phyloP scores from a whole-genome alignment of 64 coral and sea anemone species.

The Porites australiensis region DNA sequence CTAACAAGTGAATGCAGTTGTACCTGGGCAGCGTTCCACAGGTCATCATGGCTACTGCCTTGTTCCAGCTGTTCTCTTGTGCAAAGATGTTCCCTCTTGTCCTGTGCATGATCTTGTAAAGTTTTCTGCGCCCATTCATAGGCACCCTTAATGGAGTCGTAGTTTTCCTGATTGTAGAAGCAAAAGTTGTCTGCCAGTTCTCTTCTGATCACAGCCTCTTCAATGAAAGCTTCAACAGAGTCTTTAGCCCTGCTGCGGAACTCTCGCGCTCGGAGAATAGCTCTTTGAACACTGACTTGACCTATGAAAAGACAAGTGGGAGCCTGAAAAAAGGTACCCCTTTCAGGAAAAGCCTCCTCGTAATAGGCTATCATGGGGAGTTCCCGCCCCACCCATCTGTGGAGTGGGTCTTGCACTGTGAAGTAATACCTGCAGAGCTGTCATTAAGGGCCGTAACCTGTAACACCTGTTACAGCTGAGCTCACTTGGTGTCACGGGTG shows the following conservation, averaged over 20 bases:
- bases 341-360: no score
- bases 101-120: slow-evolving; percentile 57
- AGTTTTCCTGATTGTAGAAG: slow-evolving; percentile 70
- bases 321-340: no score
- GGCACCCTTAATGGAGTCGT: slow-evolving; percentile 62
- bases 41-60: slow-evolving; percentile 71
- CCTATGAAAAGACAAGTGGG: background rate
- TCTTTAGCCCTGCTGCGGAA: slow-evolving; percentile 61
- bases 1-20: background rate
- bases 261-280: slow-evolving; percentile 67
- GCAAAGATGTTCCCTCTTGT: slow-evolving; percentile 74
- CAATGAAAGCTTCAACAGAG: slow-evolving; percentile 82
- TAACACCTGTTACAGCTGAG: no score
- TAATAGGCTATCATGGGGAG: no score
- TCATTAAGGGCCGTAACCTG: no score
- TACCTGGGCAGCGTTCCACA: slow-evolving; percentile 95
- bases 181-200: slow-evolving; percentile 84
- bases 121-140: slow-evolving; percentile 83
- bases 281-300: slow-evolving; percentile 77
- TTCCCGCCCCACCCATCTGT: no score
- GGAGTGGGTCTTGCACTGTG: no score
- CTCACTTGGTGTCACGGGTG: no score
- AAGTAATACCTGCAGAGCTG: no score
- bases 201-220: slow-evolving; percentile 74
- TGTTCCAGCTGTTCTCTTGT: slow-evolving; percentile 66